Percentiles rank a stretch among this genome's conserved stretches.
Conservation (phyloP, 2,113 vertebrate species). For the Rattus norvegicus region GRCr8 NC_086035.1:40787001-40787500, state of each 20-base stretch:
- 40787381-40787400: constrained; percentile 70
- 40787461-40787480: constrained; percentile 88
- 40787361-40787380: neutral
- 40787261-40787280: constrained; percentile 87
- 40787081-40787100: constrained; percentile 93
- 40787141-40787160: constrained; percentile 77
- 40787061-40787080: constrained; percentile 95
- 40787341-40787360: constrained; percentile 10
- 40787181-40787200: constrained; percentile 95
- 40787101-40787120: constrained; percentile 91
- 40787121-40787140: constrained; percentile 85
- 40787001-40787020: constrained; percentile 96
- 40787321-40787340: constrained; percentile 11
- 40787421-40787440: constrained; percentile 63
- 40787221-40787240: constrained; percentile 98
- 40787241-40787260: constrained; percentile 90
- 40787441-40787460: constrained; percentile 65
- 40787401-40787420: constrained; percentile 70
- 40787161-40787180: constrained; percentile 91
- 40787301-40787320: constrained; percentile 75
- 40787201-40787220: constrained; percentile 95
- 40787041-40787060: constrained; percentile 93
- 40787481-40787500: constrained; percentile 93
- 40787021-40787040: constrained; percentile 94
- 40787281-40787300: constrained; percentile 87